These are phyloP conservation scores for Tetramorium alpestre DNA, from an alignment of 1,140 invertebrate species.

Conservation along the genomic window DNA sequence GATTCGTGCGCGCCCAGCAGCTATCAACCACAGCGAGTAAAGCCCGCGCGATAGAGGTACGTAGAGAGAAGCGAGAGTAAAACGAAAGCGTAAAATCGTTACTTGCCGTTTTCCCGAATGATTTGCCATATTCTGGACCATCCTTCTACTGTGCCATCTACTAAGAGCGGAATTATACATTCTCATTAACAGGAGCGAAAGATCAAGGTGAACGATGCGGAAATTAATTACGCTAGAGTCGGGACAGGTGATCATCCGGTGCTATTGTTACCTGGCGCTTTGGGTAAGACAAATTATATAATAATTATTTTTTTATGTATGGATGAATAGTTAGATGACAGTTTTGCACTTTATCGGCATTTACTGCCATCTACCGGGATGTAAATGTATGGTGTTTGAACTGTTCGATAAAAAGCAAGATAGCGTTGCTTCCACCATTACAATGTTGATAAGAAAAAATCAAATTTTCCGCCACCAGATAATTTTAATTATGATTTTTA, in stretches of 20 bases:
- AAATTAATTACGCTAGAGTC: slow-evolving; percentile 91
- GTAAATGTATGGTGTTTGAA: neutral
- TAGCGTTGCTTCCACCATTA: neutral
- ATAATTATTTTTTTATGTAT: neutral
- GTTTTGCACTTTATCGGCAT: neutral
- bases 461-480: neutral
- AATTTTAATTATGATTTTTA: neutral
- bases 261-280: slow-evolving; percentile 91
- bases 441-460: neutral
- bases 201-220: slow-evolving; percentile 87
- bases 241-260: slow-evolving; percentile 90
- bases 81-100: neutral
- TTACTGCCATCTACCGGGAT: slow-evolving; percentile 23
- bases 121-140: neutral
- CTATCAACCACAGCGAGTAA: neutral
- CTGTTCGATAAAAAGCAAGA: neutral
- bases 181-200: slow-evolving; percentile 83
- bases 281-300: slow-evolving; percentile 85
- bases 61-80: neutral
- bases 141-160: no score
- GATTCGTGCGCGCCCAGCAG: neutral
- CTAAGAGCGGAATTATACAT: neutral
- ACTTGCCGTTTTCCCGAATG: neutral
- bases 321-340: neutral
- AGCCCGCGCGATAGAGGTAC: slow-evolving; percentile 18